Evolutionary conservation across 64 coral and sea anemone genomes (phyloP), one percentile per base, ranked within the genome.

Genomic region (Montipora foliosa): DNA sequence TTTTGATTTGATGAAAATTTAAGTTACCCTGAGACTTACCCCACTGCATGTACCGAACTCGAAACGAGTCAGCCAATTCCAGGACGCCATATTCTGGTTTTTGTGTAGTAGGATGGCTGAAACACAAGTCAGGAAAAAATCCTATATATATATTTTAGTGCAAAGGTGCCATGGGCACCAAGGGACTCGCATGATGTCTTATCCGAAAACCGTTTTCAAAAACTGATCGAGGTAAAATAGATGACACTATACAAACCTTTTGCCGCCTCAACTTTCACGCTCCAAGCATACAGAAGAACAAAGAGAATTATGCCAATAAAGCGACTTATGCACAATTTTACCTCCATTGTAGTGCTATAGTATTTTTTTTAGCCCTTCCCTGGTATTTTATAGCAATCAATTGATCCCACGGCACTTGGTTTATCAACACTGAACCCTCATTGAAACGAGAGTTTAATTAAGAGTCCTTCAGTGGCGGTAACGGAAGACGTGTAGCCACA

Each of bases 21-120:
- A 37, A 37, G 29, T 37, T 37, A 37, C 29, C 29, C 29, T 37
- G 8, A 1, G 12, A 4, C 82, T 85, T 49, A 85, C 82, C 82
- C 82, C 82, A 70, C 62, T 51, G 44, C 44, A 69, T 22, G 8
- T 0, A 3, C 82, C 82, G 49, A 85, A 85, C 64, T 85, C 64
- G 8, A 85, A 49, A 49, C 62, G 61, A 48, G 82, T 50, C 8
- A 70, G 8, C 82, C 82, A 85, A 6, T 85, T 29, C 82, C 82
- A 85, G 29, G 82, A 85, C 6, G 45, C 2, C 68, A 22, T 15
- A 8, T 49, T 70, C 10, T 85, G 62, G 59, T 71, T 67, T 49
- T 71, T 85, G n/a, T 85, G 5, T 3, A 85, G 4, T 6, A 85
- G 82, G 22, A 85, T 49, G 8, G 14, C 82, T 85, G 15, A n/a